phyloP scores from a whole-genome alignment of 1,140 invertebrate species.

The Ceratina japonica region DNA sequence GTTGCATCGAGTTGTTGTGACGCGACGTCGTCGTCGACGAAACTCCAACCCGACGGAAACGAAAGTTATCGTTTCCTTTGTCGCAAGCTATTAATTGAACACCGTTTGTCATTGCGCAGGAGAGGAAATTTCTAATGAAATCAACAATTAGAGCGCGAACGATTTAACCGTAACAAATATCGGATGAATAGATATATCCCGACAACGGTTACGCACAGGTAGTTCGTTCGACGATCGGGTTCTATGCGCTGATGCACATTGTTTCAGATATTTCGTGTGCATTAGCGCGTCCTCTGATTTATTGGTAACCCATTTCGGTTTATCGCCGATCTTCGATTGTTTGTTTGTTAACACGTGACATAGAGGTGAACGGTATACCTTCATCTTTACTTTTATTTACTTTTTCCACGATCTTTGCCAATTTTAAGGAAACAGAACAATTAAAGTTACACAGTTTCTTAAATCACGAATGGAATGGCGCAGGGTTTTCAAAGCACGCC shows the following conservation, averaged over 20 bases:
- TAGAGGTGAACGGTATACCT: no score
- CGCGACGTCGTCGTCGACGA: not conserved
- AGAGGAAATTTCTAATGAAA: constrained; percentile 10
- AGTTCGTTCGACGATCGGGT: constrained; percentile 2
- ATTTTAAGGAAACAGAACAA: no score
- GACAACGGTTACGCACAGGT: not conserved
- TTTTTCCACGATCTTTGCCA: no score
- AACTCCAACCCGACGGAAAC: not conserved
- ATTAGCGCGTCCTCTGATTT: not conserved
- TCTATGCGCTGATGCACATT: not conserved
- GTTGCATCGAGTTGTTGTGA: constrained; percentile 23
- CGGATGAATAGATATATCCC: not conserved
- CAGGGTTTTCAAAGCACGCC: no score
- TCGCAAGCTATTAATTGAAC: constrained; percentile 6
- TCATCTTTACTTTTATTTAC: no score
- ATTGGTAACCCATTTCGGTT: constrained; percentile 15
- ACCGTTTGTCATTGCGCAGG: not conserved
- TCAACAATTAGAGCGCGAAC: not conserved
- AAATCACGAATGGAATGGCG: no score
- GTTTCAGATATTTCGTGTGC: not conserved
- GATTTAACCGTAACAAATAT: not conserved
- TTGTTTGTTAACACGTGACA: no score
- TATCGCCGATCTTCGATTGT: no score
- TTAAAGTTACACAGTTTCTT: no score
- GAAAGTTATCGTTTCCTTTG: constrained; percentile 4